Evolutionary conservation across 1,140 invertebrate species (phyloP), one percentile per base, ranked within the genome.

Genomic region (Cheumatopsyche charites): DNA sequence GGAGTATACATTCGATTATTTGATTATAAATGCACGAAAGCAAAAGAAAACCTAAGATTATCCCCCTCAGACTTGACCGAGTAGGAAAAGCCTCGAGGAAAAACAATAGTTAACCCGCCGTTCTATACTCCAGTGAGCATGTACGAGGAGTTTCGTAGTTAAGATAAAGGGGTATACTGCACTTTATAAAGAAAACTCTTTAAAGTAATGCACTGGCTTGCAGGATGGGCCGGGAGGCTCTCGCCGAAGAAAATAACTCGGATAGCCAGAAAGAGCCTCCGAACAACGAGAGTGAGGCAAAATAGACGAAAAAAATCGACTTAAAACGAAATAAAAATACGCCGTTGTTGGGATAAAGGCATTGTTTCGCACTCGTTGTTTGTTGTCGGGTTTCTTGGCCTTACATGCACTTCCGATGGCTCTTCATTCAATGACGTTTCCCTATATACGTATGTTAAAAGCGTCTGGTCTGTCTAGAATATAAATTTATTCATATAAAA

Each of bases 101-200:
- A 43, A 47, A 62, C 55, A 70, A 62, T 62, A 70, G 52, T 62
- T 62, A 45, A 42, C 52, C 68, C 55, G 19, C 2, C 49, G 13
- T 15, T 52, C n/a, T n/a, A n/a, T 36, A 36, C 29, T 58, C 12
- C 19, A 25, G 21, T 0, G 19, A 26, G 55, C 52, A 67, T 66
- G 62, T 25, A 25, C 47, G 70, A 72, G 66, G 70, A 72, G 70
- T 67, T 72, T 67, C 67, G 19, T 72, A 49, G 47, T 63, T 26
- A 17, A 72, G 70, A 55, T 72, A 67, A 72, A 72, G 62, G 49
- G 29, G 70, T 29, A 41, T 26, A 25, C 29, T 61, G 45, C 61
- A 68, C 47, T 72, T 62, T 68, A 68, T 68, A 73, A 70, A 73
- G 72, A 70, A 73, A 73, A 69, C 72, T 70, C 72, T 69, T 73